phyloP scores from a whole-genome alignment of 2,888 invertebrate genomes.

The Cylloceria caligata region DNA sequence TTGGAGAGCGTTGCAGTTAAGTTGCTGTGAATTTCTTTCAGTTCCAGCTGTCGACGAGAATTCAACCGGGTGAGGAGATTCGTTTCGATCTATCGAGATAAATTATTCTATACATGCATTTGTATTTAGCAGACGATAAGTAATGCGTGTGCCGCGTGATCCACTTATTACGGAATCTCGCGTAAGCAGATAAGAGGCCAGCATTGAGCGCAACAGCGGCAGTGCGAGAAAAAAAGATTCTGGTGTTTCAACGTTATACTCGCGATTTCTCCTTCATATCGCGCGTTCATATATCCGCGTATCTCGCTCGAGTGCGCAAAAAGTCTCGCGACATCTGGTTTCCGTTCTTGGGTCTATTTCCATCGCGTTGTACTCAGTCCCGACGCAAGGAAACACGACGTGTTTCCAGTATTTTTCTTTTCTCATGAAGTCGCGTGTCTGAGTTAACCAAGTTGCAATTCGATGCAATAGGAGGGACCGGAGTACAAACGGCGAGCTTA shows the following conservation, averaged over 20 bases:
- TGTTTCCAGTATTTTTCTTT: constrained; percentile 13
- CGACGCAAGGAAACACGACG: constrained; percentile 7
- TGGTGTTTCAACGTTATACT: background rate
- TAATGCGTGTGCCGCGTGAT: constrained; percentile 16
- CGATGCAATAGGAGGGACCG: background rate
- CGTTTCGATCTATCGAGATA: background rate
- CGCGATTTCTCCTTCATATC: background rate
- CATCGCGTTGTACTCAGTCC: constrained; percentile 23
- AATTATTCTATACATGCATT: background rate
- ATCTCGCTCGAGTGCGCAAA: constrained; percentile 29
- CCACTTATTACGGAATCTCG: constrained; percentile 30
- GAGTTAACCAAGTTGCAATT: constrained; percentile 19
- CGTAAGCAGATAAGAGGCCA: constrained; percentile 30
- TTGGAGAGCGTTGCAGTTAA: constrained; percentile 11
- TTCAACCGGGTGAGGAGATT: constrained; percentile 48
- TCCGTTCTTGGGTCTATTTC: constrained; percentile 52
- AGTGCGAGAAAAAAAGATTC: background rate
- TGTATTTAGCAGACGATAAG: background rate
- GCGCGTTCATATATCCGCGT: constrained; percentile 20
- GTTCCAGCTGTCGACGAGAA: constrained; percentile 30
- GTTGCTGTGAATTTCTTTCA: background rate
- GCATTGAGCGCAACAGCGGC: background rate
- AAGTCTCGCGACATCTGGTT: constrained; percentile 47
- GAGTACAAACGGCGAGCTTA: background rate
- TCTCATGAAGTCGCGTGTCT: constrained; percentile 16